Percentiles rank a stretch among this genome's conserved stretches.
Conservation (phyloP, 2,113 vertebrate genomes). For the Oreochromis spilurus region DNA sequence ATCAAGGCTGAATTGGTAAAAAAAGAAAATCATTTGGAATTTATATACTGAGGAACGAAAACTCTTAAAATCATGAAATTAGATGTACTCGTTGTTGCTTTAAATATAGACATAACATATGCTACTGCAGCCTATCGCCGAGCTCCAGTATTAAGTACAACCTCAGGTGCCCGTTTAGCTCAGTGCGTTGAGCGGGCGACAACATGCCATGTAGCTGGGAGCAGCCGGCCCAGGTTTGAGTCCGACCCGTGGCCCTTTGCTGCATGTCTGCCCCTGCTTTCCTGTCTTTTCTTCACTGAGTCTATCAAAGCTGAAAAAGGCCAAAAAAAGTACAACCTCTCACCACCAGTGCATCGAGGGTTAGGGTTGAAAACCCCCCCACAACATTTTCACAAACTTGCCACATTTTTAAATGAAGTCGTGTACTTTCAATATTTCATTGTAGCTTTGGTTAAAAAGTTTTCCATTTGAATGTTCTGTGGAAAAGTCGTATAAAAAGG, state of each 20-base stretch:
- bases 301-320: neutral
- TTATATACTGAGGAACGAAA: neutral
- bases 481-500: neutral
- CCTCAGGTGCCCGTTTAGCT: neutral
- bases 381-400: neutral
- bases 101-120: neutral
- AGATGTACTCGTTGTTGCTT: neutral
- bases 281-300: neutral
- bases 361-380: rapidly evolving
- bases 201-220: neutral
- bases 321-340: neutral
- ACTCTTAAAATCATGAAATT: neutral
- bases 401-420: neutral
- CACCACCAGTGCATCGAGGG: neutral
- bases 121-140: neutral
- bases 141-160: neutral
- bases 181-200: rapidly evolving
- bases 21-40: neutral
- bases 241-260: neutral
- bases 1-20: neutral
- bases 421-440: neutral
- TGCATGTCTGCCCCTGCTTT: neutral
- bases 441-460: neutral
- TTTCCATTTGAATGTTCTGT: neutral
- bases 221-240: rapidly evolving